Evolutionary conservation across 1,140 invertebrate genomes (phyloP).

Genomic region (Kradibia gibbosae): DNA sequence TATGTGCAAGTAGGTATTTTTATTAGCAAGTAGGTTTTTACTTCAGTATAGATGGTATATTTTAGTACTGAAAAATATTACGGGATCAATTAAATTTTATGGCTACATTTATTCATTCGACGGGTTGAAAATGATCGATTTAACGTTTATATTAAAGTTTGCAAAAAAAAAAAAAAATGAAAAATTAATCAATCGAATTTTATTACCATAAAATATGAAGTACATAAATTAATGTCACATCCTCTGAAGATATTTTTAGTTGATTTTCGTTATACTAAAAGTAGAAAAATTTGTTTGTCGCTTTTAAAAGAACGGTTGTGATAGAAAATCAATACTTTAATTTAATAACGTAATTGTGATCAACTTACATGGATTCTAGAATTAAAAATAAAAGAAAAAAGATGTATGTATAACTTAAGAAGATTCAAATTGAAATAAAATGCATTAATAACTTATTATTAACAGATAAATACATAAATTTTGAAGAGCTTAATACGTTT

Average conservation of each 20-base stretch:
- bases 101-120: conserved; percentile 10
- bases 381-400: background rate
- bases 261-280: background rate
- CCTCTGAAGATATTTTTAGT: background rate
- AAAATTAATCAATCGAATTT: conserved; percentile 23
- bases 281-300: no score
- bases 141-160: background rate
- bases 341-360: background rate
- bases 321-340: background rate
- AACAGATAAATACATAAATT: conserved; percentile 9
- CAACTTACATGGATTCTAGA: background rate
- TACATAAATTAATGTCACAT: conserved; percentile 26
- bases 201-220: conserved; percentile 22
- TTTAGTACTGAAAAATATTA: background rate
- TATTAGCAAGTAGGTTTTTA: background rate
- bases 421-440: background rate
- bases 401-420: background rate
- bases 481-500: background rate
- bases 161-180: background rate
- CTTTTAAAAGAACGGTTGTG: no score
- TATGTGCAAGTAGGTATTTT: background rate
- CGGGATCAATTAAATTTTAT: conserved; percentile 34
- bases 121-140: conserved; percentile 13
- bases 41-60: background rate
- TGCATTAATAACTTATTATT: conserved; percentile 31